These are phyloP conservation scores for Tyria jacobaeae DNA, from an alignment of 2,888 invertebrate species.

Conservation along the genomic window DNA sequence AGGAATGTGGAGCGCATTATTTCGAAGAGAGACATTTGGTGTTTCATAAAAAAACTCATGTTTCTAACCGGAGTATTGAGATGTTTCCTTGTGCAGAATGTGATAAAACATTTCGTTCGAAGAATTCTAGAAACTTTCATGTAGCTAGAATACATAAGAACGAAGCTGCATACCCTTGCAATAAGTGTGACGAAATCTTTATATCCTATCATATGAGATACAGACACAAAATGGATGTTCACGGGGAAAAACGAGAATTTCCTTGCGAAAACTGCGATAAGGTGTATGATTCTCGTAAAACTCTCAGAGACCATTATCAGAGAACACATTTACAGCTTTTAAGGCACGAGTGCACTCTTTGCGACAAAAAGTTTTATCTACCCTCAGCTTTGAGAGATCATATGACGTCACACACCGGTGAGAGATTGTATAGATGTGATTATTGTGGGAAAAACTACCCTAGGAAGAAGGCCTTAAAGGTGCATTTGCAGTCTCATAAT, in stretches of 20 bases:
- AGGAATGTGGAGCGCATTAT: slow-evolving; percentile 64
- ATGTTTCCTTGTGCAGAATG: slow-evolving; percentile 69
- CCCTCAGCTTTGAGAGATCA: slow-evolving; percentile 76
- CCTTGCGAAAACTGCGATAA: slow-evolving; percentile 63
- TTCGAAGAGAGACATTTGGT: slow-evolving; percentile 62
- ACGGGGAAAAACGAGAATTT: slow-evolving; percentile 56
- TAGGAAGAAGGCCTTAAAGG: slow-evolving; percentile 71
- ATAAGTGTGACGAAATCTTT: slow-evolving; percentile 51
- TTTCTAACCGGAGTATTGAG: slow-evolving; percentile 51
- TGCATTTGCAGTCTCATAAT: slow-evolving; percentile 82
- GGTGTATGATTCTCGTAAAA: slow-evolving; percentile 60
- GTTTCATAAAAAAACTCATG: slow-evolving; percentile 58
- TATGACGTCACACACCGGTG: slow-evolving; percentile 81
- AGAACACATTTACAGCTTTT: slow-evolving; percentile 60
- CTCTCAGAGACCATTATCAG: slow-evolving; percentile 59
- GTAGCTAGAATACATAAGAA: slow-evolving; percentile 53
- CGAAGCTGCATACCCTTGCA: slow-evolving; percentile 56
- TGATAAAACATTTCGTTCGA: slow-evolving; percentile 58
- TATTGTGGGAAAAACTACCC: slow-evolving; percentile 84
- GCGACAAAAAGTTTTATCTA: slow-evolving; percentile 70
- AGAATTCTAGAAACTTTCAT: slow-evolving; percentile 54
- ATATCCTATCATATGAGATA: slow-evolving; percentile 50
- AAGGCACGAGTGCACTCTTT: slow-evolving; percentile 71
- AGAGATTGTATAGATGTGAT: slow-evolving; percentile 78
- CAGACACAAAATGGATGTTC: slow-evolving; percentile 58